A percentile compares a stretch with the other conserved stretches of the same genome.
Evolutionary conservation across 2,113 vertebrate species (phyloP).

Genomic region (Lasiurus cinereus): DNA sequence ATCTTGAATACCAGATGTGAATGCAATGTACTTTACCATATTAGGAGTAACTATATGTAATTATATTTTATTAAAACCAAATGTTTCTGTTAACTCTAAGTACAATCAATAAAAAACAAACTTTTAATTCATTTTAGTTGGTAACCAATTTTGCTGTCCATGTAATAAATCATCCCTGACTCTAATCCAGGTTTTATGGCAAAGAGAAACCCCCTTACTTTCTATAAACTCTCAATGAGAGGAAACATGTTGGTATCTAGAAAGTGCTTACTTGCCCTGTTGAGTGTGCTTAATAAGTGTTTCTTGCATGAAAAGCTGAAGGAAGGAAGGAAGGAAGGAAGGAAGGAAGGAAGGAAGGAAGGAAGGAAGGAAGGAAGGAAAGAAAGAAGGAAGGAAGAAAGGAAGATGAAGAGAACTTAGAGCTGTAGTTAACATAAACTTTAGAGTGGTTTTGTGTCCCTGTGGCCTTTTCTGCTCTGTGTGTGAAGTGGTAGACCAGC

Average conservation of each 20-base stretch:
- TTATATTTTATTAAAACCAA: slow-evolving; percentile 73
- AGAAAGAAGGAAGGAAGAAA: background rate
- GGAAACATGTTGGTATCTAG: background rate
- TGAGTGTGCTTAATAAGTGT: slow-evolving; percentile 1
- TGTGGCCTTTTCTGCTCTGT: background rate
- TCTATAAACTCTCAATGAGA: background rate
- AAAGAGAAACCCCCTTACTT: background rate
- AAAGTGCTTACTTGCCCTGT: background rate
- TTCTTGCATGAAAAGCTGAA: slow-evolving; percentile 37
- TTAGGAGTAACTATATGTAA: slow-evolving; percentile 47
- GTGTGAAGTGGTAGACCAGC: slow-evolving; percentile 22
- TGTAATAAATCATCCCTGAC: slow-evolving; percentile 5
- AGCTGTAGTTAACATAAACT: background rate
- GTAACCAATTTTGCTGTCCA: slow-evolving; percentile 24
- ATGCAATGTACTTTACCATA: slow-evolving; percentile 14
- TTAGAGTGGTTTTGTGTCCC: background rate
- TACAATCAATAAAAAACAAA: background rate
- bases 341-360: background rate
- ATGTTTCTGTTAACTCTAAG: slow-evolving; percentile 57
- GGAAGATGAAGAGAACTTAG: background rate
- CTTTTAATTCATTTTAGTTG: slow-evolving; percentile 47
- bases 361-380: background rate
- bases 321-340: slow-evolving; percentile 18
- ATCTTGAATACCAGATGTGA: slow-evolving; percentile 21
- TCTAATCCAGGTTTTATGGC: slow-evolving; percentile 43